Evolutionary conservation across 2,797 vertebrate species (phyloP).

Genomic region (Rhabdophis nuchalis): DNA sequence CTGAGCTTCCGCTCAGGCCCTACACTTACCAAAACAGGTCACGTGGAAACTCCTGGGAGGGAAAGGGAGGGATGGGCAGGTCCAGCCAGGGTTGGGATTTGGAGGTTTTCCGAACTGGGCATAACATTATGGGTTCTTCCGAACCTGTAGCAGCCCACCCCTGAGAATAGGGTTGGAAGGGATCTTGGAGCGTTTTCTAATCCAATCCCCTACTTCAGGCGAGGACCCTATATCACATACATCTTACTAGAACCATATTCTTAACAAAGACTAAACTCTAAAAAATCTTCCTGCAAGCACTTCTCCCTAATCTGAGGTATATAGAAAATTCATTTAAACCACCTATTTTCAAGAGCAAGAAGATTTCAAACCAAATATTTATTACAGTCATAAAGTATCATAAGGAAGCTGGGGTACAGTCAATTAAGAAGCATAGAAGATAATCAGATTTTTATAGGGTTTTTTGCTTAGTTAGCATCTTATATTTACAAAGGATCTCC

Average conservation of each 20-base stretch:
- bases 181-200: background rate
- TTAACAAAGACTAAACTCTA: conserved; percentile 22
- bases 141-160: no score
- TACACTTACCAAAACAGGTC: no score
- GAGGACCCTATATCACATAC: background rate
- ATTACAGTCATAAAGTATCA: background rate
- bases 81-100: no score
- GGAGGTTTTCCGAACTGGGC: no score
- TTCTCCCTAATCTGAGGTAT: background rate
- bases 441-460: background rate
- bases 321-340: background rate
- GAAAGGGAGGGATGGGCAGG: no score
- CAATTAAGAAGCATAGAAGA: background rate
- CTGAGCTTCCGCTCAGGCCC: no score
- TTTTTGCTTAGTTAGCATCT: conserved; percentile 49
- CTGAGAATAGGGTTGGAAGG: background rate
- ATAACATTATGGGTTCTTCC: no score
- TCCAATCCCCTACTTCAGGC: background rate
- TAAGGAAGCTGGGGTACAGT: background rate
- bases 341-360: conserved; percentile 25
- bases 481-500: conserved; percentile 44
- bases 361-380: conserved; percentile 6
- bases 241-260: background rate
- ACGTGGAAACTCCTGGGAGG: no score
- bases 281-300: conserved; percentile 41